Percentiles rank a stretch among this genome's conserved stretches.
Conservation (phyloP, 2,888 invertebrate genomes). For the Campaea margaritaria region DNA sequence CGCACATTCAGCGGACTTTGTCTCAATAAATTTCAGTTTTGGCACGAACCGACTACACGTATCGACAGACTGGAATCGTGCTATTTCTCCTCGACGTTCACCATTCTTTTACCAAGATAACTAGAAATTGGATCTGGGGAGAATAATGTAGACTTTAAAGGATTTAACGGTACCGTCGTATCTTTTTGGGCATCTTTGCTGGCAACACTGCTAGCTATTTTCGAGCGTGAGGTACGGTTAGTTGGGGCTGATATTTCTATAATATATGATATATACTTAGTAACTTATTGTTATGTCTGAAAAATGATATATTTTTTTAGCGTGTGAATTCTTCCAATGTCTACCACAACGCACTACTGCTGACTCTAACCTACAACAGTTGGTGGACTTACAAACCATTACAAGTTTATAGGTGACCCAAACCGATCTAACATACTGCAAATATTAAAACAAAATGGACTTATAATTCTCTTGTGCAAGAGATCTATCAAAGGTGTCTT, state of each 20-base stretch:
- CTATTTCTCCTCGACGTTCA: conserved; percentile 51
- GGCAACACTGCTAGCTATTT: conserved; percentile 38
- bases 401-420: no score
- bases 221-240: conserved; percentile 26
- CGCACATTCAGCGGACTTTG: conserved; percentile 59
- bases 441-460: no score
- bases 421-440: no score
- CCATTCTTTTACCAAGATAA: conserved; percentile 62
- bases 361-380: no score
- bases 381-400: no score
- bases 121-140: conserved; percentile 46
- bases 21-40: conserved; percentile 70
- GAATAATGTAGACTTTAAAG: conserved; percentile 54
- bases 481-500: no score
- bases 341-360: no score
- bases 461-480: no score
- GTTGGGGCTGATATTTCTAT: conserved; percentile 19
- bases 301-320: no score
- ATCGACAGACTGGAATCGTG: conserved; percentile 59
- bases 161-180: conserved; percentile 48
- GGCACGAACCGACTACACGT: conserved; percentile 56
- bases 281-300: no score
- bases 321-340: no score
- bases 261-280: no score
- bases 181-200: conserved; percentile 44